Base-by-base conservation (phyloP, 2,888 invertebrate species). In the Gasteruption jaculator region DNA sequence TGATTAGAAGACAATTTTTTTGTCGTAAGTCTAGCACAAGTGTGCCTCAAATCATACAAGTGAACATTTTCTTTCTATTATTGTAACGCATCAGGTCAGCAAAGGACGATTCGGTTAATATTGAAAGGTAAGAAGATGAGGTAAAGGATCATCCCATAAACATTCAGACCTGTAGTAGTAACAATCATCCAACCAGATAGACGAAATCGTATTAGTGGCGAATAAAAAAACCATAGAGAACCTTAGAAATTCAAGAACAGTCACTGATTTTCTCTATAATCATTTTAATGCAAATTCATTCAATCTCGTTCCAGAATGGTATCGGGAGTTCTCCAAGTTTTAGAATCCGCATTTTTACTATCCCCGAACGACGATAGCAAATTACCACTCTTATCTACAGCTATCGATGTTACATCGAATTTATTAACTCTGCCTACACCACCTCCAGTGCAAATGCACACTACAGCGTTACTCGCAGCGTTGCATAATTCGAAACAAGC, bases 401-500 rank as follows among this genome's bases (percentile, higher is more conserved):
- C 85, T 0, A 73, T 85, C 16, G 80, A 81, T 34, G 77, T 86
- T 4, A 81, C 84, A 5, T 83, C 83, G 0, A 72, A 74, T 46
- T 70, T 85, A 27, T 63, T 90, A 24, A 79, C 83, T 11, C 65
- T 87, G 50, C 85, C 87, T 2, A 83, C 85, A 11, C 84, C 86
- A 1, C 76, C 79, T 35, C 75, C 78, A 7, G 82, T 89, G 5
- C 86, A 88, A 65, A 77, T 83, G 39, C 83, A 85, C 46, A 86
- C 91, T 2, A 91, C 91, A 61, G 85, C 86, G 19, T 77, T 95
- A 43, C 71, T 96, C 53, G 83, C 91, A 0, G 85, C 92, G 0
- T 71, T 95, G 21, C 84, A 86, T 60, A 77, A 82, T 18, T 83
- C 83, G 20, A 81, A 83, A 30, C 74, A 79, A 19, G 71, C 80